These are phyloP conservation scores for Brachionus rubens DNA, from an alignment of 1,140 invertebrate species.

Conservation along the genomic window DNA sequence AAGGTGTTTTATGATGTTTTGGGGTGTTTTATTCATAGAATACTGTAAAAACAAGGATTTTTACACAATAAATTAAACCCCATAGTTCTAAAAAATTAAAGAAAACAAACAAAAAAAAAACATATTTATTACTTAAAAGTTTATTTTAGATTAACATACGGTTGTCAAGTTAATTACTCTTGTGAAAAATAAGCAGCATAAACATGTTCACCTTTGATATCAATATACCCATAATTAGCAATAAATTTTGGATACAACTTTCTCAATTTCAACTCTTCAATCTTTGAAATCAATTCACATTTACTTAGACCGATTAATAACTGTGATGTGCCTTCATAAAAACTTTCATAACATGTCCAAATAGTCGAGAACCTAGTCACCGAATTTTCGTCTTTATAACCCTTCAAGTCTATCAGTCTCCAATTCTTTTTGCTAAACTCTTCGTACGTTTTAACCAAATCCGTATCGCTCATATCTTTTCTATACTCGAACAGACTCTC, in stretches of 20 bases:
- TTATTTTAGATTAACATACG: too few species aligned
- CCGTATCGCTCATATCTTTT: not conserved
- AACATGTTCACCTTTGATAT: not conserved
- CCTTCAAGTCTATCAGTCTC: slow-evolving; percentile 18
- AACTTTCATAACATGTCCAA: not conserved
- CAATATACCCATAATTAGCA: not conserved
- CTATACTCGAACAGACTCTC: not conserved
- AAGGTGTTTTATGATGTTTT: too few species aligned
- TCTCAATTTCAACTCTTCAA: not conserved
- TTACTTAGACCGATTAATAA: not conserved
- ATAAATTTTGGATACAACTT: slow-evolving; percentile 2
- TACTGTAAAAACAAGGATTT: too few species aligned
- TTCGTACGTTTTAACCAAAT: not conserved
- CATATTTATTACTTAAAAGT: too few species aligned
- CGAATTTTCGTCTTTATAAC: slow-evolving; percentile 8
- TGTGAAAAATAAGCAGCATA: slow-evolving; percentile 6
- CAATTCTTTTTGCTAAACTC: not conserved
- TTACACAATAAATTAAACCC: too few species aligned
- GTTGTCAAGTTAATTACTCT: too few species aligned
- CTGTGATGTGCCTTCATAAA: not conserved
- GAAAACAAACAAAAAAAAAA: too few species aligned
- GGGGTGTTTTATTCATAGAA: too few species aligned
- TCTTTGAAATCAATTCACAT: not conserved
- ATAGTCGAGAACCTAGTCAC: not conserved
- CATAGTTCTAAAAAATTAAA: too few species aligned